Evolutionary conservation across 64 coral and sea anemone genomes (phyloP), one percentile per base, ranked within the genome.

Genomic region (Montipora foliosa): DNA sequence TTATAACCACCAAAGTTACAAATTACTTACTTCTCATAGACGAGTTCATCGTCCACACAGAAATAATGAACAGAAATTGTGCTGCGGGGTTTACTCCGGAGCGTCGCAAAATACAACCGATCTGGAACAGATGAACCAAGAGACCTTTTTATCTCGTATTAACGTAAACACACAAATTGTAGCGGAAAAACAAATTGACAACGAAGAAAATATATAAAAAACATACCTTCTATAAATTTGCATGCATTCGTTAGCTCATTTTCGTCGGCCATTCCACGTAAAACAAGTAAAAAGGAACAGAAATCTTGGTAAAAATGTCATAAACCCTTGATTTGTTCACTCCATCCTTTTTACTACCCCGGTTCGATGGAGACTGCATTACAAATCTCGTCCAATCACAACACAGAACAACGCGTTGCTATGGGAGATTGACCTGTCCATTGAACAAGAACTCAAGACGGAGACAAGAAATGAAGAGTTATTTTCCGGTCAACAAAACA

Each of bases 21-120:
- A 93, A 21, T 24, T 4, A 96, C 97, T 94, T 92, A 99, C 97
- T 99, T 99, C 86, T 99, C 97, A 69, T 99, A 99, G 15, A 99
- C 88, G 15, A 99, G 89, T 52, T 99, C 97, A 58, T 99, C 97
- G 10, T 99, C 97, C 21, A 99, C 94, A 82, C 91, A 94, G 79
- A 99, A 99, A 79, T 99, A 99, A 60, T 99, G 97, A 64, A 84
- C 79, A 84, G 93, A 75, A 12, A 75, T 49, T 3, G 91, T 94
- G 59, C 95, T 96, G 12, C 95, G 67, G 6, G 97, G 97, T 77
- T 95, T 99, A 79, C 91, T 91, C 75, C 97, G 92, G 19, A 99
- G 79, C 5, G 97, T 99, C 14, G 94, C 91, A 76, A 99, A 99
- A 76, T 96, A 99, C 92, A 99, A 78, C 45, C 97, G 97, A 74